Evolutionary conservation across 2,113 vertebrate species (phyloP).

Genomic region (Megaptera novaeangliae): DNA sequence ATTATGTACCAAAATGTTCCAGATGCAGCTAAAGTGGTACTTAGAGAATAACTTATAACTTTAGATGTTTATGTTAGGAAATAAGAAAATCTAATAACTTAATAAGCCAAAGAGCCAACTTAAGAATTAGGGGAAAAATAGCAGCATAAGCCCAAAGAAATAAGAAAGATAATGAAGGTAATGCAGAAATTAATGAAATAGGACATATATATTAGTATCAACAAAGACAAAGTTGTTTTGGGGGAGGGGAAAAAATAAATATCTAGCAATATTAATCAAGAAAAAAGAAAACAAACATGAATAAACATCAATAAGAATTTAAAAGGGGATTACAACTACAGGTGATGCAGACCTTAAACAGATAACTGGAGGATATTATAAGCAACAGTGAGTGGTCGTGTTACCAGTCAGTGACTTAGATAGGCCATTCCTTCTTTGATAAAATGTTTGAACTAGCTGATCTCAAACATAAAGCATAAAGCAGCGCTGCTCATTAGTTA

Average conservation of each 20-base stretch:
- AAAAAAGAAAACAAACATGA: neutral
- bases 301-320: neutral
- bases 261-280: neutral
- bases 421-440: neutral
- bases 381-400: neutral
- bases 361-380: neutral
- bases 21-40: neutral
- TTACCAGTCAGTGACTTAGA: neutral
- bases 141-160: neutral
- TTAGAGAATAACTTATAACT: neutral
- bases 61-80: neutral
- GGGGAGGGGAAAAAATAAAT: neutral
- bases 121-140: constrained; percentile 13
- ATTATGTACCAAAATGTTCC: neutral
- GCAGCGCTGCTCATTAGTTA: neutral
- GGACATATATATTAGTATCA: neutral
- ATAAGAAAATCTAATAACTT: constrained; percentile 1
- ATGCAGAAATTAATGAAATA: neutral
- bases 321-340: neutral
- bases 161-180: neutral
- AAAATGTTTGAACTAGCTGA: neutral
- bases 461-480: neutral
- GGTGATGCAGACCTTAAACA: neutral
- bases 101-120: neutral
- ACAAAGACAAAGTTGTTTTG: neutral